Conservation (phyloP, 2,113 vertebrate species). For the Cheirogaleus medius region DNA sequence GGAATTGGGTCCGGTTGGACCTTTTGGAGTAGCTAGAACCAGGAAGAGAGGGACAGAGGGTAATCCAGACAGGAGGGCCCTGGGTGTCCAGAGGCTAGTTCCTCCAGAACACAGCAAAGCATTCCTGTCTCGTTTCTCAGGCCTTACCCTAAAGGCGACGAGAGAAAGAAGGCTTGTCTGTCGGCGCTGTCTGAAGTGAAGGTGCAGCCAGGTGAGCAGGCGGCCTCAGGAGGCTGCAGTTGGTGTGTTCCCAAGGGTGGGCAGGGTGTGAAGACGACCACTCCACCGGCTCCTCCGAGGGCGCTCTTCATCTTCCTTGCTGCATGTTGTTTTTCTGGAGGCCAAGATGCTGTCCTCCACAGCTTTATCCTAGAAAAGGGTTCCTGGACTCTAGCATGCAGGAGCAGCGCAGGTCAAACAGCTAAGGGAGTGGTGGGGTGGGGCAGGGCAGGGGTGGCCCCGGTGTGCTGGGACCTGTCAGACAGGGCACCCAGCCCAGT, state of each 20-base stretch:
- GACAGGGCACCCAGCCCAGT: neutral
- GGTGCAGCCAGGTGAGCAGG: constrained; percentile 94
- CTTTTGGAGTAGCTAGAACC: neutral
- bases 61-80: neutral
- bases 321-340: neutral
- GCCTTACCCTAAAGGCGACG: constrained; percentile 97
- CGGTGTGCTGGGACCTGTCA: neutral
- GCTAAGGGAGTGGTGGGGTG: neutral
- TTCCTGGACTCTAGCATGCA: neutral
- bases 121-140: constrained; percentile 80
- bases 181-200: constrained; percentile 94
- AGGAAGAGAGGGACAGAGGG: neutral
- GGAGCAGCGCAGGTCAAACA: neutral
- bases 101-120: neutral
- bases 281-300: neutral
- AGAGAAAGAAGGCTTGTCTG: constrained; percentile 95
- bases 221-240: neutral
- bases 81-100: neutral
- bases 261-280: no score
- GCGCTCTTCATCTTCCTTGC: neutral
- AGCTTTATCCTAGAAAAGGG: neutral
- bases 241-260: neutral
- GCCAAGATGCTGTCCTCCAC: neutral
- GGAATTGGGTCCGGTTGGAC: neutral
- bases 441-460: fast-evolving